Base-by-base conservation (phyloP, 23 tunicate species). In the Corella eumyota region DNA sequence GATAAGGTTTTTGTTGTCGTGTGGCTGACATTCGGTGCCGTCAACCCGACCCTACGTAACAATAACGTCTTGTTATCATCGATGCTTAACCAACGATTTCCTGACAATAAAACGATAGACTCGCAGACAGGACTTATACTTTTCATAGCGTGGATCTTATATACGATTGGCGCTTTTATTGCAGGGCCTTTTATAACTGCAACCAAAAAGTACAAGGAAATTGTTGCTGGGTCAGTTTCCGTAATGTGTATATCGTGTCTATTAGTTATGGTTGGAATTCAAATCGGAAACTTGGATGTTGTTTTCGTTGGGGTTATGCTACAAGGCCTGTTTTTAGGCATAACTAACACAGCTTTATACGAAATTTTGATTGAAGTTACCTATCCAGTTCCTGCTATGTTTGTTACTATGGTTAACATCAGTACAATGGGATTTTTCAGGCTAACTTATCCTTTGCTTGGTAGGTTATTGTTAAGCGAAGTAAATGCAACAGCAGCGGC, bases 281-380 rank as follows among this genome's bases (percentile, higher is more conserved):
- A 38, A 49, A 20, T 49, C 22, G 23, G 60, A 21, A 51, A 30
- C 30, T 13, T 78, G 2, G 22, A 68, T 5, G 1, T 60, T 17
- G 60, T 69, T 23, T 78, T 61, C 57, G 55, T 46, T 25, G 70
- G 61, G 6, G 64, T 78, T 26, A 22, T 61, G 31, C 30, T 51
- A 27, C 70, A 58, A 45, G 85, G 85, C 26, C 27, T 78, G 32
- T 64, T 78, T 45, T 29, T 69, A 1, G 85, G 85, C 40, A 38
- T 62, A 56, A 57, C 65, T 6, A 78, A 78, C 32, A 70, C 85
- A 45, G 50, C 76, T 3, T 30, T 68, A 22, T 78, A 61, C 32
- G 85, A 78, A 38, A 29, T 78, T 30, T 45, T 78, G 31, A 68
- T 77, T 9, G 85, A 78, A 69, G 85, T 78, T 2, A 64, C 70